Evolutionary conservation across 2,797 vertebrate species (phyloP), one percentile per base, ranked within the genome.

Genomic region (Falco biarmicus): DNA sequence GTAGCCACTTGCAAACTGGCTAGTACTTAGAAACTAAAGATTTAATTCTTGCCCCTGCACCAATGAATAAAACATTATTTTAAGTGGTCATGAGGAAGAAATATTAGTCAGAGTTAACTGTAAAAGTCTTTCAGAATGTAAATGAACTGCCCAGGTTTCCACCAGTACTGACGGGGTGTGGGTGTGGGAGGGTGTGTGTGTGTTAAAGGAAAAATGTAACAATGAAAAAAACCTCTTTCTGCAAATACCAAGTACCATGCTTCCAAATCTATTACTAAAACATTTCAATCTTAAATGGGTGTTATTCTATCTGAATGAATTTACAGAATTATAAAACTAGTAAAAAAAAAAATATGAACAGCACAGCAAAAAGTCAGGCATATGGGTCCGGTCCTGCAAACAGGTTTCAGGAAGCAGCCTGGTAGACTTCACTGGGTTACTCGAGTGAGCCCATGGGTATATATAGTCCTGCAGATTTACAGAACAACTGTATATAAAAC

Each of bases 401-500:
- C 3, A 50, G 6, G 10, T 69, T 86, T 57, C 48, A 53, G 22
- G 51, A 73, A 66, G 29, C 66, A 82, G 66, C 57, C 66, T 74
- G 60, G 26, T 6, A 84, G 61, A 63, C 87, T 83, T 92, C 45
- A 50, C 26, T 11, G 12, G 15, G 20, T 37, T 70, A 43, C 71
- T 81, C 0, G 0, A 89, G 75, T 26, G 32, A 50, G 76, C 57
- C 50, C 73, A 74, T 0, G 4, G 77, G 41, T 94, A 61, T 57
- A 26, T 48, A 54, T 1, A 86, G 65, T 2, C 16, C 87, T 61
- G 77, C 53, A 54, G 81, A 64, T 70, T 50, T 77, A 69, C 81
- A 81, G 87, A 95, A 65, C 51, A 88, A 90, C 87, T 86, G 89
- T 66, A 78, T 94, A 96, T 71, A 95, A 95, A 91, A 76, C 64